phyloP scores from a whole-genome alignment of 2,113 vertebrate species.

The Lycaon pictus region DNA sequence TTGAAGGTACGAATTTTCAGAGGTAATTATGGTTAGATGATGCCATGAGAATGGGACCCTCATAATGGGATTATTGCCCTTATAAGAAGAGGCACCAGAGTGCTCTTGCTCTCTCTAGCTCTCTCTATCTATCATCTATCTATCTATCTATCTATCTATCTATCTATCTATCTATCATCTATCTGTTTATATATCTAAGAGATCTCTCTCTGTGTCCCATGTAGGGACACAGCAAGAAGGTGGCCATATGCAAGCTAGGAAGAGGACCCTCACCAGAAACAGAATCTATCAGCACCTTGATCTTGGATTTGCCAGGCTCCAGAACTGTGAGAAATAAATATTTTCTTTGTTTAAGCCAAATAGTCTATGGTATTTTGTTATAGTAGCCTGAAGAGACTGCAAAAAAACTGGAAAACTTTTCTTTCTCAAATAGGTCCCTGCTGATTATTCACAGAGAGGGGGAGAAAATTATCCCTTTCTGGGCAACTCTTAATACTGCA shows the following conservation, averaged over 20 bases:
- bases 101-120: neutral
- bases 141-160: neutral
- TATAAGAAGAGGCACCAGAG: neutral
- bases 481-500: neutral
- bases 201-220: neutral
- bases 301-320: neutral
- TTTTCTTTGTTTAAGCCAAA: neutral
- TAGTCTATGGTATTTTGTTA: neutral
- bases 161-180: neutral
- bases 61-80: neutral
- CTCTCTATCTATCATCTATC: neutral
- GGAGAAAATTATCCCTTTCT: neutral
- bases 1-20: neutral
- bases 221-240: neutral
- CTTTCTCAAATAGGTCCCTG: neutral
- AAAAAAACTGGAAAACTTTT: neutral
- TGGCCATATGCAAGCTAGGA: neutral
- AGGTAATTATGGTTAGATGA: neutral
- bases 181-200: neutral
- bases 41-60: neutral
- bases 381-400: neutral
- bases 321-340: neutral
- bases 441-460: neutral
- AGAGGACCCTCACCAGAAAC: neutral
- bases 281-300: neutral